Evolutionary conservation across 2,888 invertebrate genomes (phyloP).

Genomic region (Nasonovia ribisnigri): DNA sequence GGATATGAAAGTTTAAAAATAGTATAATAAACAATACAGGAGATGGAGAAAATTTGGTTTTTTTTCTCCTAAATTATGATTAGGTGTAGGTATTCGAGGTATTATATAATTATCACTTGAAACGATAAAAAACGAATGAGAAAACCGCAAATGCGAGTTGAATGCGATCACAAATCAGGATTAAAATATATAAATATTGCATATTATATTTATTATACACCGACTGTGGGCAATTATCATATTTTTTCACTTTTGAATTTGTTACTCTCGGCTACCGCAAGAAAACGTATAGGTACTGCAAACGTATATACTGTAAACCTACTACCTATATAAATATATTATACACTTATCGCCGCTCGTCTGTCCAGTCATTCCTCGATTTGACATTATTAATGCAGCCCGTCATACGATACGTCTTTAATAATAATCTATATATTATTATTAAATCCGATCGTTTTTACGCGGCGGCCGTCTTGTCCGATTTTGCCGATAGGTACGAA

Average conservation of each 20-base stretch:
- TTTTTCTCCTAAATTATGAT: not conserved
- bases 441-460: not conserved
- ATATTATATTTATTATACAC: not conserved
- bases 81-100: not conserved
- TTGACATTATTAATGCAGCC: not conserved
- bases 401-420: not conserved
- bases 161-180: not conserved
- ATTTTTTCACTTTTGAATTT: conserved; percentile 8
- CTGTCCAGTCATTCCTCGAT: not conserved
- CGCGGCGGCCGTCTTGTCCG: not conserved
- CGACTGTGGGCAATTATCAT: not conserved
- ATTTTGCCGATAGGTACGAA: not conserved
- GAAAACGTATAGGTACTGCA: not conserved
- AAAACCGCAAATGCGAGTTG: not conserved
- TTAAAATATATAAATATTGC: not conserved
- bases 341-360: not conserved
- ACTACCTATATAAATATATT: not conserved
- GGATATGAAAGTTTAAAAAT: not conserved
- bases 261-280: not conserved
- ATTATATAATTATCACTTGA: not conserved
- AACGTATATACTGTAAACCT: too few species aligned
- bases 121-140: not conserved
- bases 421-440: not conserved
- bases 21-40: conserved; percentile 5
- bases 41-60: not conserved